Conservation (phyloP, 2,113 vertebrate genomes). For the Tragelaphus strepsiceros region DNA sequence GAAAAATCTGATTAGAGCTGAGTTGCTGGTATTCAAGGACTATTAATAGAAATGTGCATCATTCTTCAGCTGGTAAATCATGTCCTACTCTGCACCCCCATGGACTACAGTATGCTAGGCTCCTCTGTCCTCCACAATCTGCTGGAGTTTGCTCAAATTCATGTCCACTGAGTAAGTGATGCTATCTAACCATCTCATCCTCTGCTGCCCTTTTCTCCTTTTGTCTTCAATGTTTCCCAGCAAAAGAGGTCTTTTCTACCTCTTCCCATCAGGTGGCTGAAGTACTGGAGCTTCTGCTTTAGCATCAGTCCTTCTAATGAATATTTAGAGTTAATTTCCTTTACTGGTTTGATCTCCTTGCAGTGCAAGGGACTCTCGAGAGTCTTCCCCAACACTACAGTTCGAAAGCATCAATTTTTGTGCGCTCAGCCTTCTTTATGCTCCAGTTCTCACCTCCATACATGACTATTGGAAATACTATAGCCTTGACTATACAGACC, state of each 20-base stretch:
- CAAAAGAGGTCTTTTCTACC: not conserved
- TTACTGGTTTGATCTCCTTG: not conserved
- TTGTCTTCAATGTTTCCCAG: not conserved
- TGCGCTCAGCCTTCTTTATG: rapidly evolving
- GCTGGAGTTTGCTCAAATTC: not conserved
- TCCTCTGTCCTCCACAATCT: not conserved
- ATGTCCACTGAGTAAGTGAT: not conserved
- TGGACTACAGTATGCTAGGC: not conserved
- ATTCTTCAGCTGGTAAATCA: not conserved
- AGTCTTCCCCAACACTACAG: not conserved
- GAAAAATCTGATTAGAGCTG: not conserved
- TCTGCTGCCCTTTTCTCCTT: not conserved
- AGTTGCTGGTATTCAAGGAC: not conserved
- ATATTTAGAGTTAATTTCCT: not conserved
- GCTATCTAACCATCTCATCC: not conserved
- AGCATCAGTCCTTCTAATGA: not conserved
- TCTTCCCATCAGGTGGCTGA: not conserved
- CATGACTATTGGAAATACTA: not conserved
- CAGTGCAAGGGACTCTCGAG: not conserved
- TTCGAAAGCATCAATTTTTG: not conserved
- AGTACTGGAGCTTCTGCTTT: not conserved
- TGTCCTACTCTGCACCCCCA: not conserved
- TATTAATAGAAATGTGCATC: not conserved
- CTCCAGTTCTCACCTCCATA: not conserved
- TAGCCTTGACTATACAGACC: not conserved